Evolutionary conservation across 1,140 invertebrate species (phyloP), one percentile per base, ranked within the genome.

Genomic region (Lepidurus apus): DNA sequence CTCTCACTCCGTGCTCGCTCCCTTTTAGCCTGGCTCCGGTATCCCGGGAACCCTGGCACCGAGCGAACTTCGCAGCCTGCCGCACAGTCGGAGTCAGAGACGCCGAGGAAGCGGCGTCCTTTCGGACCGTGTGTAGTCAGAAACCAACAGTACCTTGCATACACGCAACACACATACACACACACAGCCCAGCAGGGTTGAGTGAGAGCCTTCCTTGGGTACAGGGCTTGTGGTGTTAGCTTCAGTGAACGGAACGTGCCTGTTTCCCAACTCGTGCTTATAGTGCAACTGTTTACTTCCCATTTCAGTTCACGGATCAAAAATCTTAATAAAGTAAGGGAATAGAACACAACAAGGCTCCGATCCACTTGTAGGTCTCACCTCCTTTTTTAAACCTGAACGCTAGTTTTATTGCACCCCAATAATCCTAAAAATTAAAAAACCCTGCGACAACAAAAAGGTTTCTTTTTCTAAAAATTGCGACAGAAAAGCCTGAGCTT

Each of bases 151-250:
- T 65, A 65, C 53, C 53, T 65, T 65, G 53, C 53, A 65, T 65
- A 65, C 53, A 65, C 53, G 53, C 53, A 65, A 65, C 53, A 65
- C 53, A 65, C 53, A 65, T 65, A 65, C 53, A 65, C 53, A 65
- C 53, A 65, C 13, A 21, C 53, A 65, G 26, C n/a, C 17, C 53
- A 65, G 9, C 53, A 13, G 21, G 21, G 53, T 13, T 21, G 53
- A 65, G 53, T 65, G 45, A 47, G 17, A 17, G 45, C 7, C 45
- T 47, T 10, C 34, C 34, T 34, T 34, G 34, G 34, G 34, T 34
- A 6, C 53, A 65, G 7, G 53, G 21, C 53, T 65, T 65, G 53
- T 65, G 47, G 13, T 65, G 53, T 13, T 13, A 65, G 53, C 21
- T 65, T 7, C 9, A 65, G 53, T 65, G 53, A 65, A 65, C 21